A percentile compares a stretch with the other conserved stretches of the same genome.
Conservation (phyloP, 2,888 invertebrate species). For the Brachyptera risi region DNA sequence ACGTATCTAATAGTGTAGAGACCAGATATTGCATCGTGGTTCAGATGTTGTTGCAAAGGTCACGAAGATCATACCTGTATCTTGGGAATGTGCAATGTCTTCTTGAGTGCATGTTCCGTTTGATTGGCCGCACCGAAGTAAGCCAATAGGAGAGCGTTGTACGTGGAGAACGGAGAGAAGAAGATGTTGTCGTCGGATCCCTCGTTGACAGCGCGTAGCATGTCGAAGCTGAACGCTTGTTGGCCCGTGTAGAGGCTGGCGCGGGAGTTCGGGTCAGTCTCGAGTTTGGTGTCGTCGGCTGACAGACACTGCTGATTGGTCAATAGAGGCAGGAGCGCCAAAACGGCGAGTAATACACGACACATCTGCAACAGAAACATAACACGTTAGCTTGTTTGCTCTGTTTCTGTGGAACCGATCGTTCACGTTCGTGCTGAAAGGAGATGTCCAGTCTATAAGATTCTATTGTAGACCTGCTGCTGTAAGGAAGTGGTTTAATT, state of each 20-base stretch:
- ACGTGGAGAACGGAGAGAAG: conserved; percentile 87
- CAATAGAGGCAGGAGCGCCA: conserved; percentile 25
- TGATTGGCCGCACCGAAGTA: conserved; percentile 71
- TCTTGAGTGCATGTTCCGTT: conserved; percentile 63
- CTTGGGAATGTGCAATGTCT: conserved; percentile 57
- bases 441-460: no score
- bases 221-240: conserved; percentile 64
- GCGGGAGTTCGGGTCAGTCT: conserved; percentile 37
- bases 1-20: no score
- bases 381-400: no score
- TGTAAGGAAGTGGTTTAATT: no score
- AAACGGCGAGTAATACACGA: not conserved
- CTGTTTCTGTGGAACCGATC: no score
- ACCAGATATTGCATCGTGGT: not conserved
- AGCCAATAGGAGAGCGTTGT: conserved; percentile 71
- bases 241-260: conserved; percentile 46
- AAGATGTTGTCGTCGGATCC: conserved; percentile 67
- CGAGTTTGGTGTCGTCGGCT: conserved; percentile 43
- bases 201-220: conserved; percentile 62
- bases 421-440: no score
- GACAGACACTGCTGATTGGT: conserved; percentile 49
- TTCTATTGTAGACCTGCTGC: no score
- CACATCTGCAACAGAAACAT: no score
- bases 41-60: no score
- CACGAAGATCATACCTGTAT: conserved; percentile 47